phyloP scores from a whole-genome alignment of 1,140 invertebrate species.

The Carposina sasakii region DNA sequence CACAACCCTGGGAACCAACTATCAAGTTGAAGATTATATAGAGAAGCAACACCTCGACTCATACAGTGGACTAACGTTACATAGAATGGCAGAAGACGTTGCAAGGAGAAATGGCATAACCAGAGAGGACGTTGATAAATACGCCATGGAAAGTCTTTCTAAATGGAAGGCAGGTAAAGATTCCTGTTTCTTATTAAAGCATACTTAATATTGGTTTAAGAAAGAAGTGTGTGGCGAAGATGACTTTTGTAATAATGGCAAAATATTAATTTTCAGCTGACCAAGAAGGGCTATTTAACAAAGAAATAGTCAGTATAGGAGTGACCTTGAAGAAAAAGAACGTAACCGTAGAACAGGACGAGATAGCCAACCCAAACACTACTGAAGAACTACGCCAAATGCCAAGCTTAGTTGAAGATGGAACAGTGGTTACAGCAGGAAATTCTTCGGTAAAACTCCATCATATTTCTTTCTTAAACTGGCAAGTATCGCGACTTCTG shows the following conservation, averaged over 20 bases:
- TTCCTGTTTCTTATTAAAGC: too few relatives aligned
- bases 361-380: slow-evolving; percentile 89
- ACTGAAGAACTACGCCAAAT: slow-evolving; percentile 84
- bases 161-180: slow-evolving; percentile 83
- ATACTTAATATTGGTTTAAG: too few relatives aligned
- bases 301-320: slow-evolving; percentile 89
- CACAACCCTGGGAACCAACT: slow-evolving; percentile 83
- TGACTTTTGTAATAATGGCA: not conserved
- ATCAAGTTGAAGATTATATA: slow-evolving; percentile 91
- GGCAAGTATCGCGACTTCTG: not conserved
- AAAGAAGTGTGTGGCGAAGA: not conserved
- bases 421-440: slow-evolving; percentile 92
- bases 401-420: slow-evolving; percentile 90
- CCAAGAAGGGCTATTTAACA: slow-evolving; percentile 86
- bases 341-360: slow-evolving; percentile 85
- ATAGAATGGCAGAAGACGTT: slow-evolving; percentile 95
- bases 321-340: slow-evolving; percentile 87
- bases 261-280: slow-evolving; percentile 33
- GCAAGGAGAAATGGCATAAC: slow-evolving; percentile 90
- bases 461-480: not conserved
- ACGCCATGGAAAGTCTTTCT: slow-evolving; percentile 85
- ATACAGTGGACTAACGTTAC: slow-evolving; percentile 93
- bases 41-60: slow-evolving; percentile 91
- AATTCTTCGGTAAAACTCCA: slow-evolving; percentile 86
- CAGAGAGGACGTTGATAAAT: slow-evolving; percentile 89